Percentiles rank a stretch among this genome's conserved stretches.
These are phyloP conservation scores for Caenorhabditis angaria DNA, from an alignment of 2,888 invertebrate genomes.

Conservation along the genomic window DNA sequence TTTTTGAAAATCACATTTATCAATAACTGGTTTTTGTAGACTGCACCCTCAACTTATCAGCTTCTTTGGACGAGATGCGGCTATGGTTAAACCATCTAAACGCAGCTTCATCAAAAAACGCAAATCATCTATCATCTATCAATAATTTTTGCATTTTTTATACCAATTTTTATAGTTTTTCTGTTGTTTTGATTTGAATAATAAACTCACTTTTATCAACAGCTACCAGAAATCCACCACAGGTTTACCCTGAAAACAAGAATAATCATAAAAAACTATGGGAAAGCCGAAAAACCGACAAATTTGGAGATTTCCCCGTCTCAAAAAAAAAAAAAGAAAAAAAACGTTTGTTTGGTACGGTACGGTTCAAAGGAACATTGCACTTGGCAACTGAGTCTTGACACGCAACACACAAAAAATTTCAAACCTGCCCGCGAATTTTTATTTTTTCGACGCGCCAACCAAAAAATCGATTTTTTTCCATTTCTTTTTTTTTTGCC, in stretches of 20 bases:
- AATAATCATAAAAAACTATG: too few species aligned
- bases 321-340: too few species aligned
- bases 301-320: too few species aligned
- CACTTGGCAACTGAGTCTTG: too few species aligned
- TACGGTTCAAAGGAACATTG: too few species aligned
- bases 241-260: not conserved
- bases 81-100: conserved; percentile 65
- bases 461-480: too few species aligned
- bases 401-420: too few species aligned
- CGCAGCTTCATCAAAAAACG: conserved; percentile 57
- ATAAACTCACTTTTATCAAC: not conserved
- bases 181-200: not conserved
- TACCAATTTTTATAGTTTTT: conserved; percentile 5
- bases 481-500: too few species aligned
- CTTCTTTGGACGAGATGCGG: conserved; percentile 68
- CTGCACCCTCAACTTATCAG: conserved; percentile 68
- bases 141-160: conserved; percentile 25
- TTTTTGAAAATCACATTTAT: not conserved
- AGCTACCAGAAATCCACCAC: not conserved
- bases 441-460: too few species aligned
- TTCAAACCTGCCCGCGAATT: too few species aligned
- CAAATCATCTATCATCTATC: conserved; percentile 58
- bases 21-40: conserved; percentile 23
- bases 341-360: too few species aligned
- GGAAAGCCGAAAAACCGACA: too few species aligned